phyloP scores from a whole-genome alignment of 2,113 vertebrate species.

The Salvator merianae region DNA sequence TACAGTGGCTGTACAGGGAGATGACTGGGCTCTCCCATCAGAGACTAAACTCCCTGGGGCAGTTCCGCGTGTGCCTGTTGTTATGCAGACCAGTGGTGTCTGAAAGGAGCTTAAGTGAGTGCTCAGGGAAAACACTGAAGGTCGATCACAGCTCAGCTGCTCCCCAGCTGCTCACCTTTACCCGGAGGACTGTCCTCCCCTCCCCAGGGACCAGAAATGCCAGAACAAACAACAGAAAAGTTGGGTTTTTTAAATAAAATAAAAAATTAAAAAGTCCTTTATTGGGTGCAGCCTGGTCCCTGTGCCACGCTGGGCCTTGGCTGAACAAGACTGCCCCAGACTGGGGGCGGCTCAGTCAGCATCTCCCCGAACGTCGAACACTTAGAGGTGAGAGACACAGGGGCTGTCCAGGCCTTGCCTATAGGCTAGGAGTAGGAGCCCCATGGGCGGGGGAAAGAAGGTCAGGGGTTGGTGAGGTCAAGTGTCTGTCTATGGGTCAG shows the following conservation, averaged over 20 bases:
- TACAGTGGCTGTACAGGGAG: background rate
- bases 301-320: constrained; percentile 22
- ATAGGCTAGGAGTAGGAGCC: constrained; percentile 15
- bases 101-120: background rate
- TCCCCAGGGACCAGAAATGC: background rate
- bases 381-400: constrained; percentile 24
- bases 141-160: background rate
- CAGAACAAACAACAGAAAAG: constrained; percentile 57
- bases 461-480: constrained; percentile 49
- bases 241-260: constrained; percentile 71
- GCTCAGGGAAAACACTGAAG: background rate
- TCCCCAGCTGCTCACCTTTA: background rate
- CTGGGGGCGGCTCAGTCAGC: constrained; percentile 39
- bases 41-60: background rate
- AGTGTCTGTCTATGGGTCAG: constrained; percentile 41
- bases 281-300: constrained; percentile 71
- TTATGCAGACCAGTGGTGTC: background rate
- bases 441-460: constrained; percentile 11
- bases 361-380: constrained; percentile 40
- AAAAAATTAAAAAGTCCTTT: constrained; percentile 77
- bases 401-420: constrained; percentile 10
- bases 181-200: background rate
- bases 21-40: background rate
- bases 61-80: background rate
- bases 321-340: constrained; percentile 26